A percentile compares a stretch with the other conserved stretches of the same genome.
Evolutionary conservation across 2,113 vertebrate species (phyloP).

Genomic region (Podarcis cretensis): DNA sequence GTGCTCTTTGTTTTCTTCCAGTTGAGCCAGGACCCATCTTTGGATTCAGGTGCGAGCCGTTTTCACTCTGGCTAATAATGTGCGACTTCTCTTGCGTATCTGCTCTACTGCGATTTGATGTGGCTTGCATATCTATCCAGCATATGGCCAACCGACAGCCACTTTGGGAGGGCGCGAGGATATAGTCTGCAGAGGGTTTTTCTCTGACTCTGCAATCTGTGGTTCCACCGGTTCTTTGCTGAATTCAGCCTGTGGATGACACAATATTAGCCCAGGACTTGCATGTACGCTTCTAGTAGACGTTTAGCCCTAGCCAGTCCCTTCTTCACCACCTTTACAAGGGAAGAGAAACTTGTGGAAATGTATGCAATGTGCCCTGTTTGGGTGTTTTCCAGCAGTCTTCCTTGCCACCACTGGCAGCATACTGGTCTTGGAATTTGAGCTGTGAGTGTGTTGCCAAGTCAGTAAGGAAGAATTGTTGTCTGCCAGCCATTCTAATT

Average conservation of each 20-base stretch:
- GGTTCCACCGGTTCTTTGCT: too few relatives aligned
- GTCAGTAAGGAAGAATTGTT: background rate
- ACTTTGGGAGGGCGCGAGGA: too few relatives aligned
- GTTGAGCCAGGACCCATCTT: accelerated
- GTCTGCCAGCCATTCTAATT: background rate
- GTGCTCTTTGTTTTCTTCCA: background rate
- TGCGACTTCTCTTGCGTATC: background rate
- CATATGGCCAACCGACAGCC: background rate
- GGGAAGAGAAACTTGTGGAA: background rate
- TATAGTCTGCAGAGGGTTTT: too few relatives aligned
- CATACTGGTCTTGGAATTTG: background rate
- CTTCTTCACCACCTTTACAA: background rate
- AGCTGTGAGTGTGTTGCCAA: background rate
- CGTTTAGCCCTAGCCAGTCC: background rate
- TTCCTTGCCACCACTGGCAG: background rate
- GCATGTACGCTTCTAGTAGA: background rate
- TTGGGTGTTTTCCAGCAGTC: background rate
- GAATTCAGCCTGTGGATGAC: background rate
- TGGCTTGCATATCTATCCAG: background rate
- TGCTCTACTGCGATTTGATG: background rate
- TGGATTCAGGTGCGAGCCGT: conserved; percentile 36
- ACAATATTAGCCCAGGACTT: background rate
- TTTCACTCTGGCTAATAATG: background rate
- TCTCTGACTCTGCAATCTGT: too few relatives aligned
- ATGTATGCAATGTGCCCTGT: background rate